Base-by-base conservation (phyloP, 2,888 invertebrate species). In the Pachycephus smyrnensis region DNA sequence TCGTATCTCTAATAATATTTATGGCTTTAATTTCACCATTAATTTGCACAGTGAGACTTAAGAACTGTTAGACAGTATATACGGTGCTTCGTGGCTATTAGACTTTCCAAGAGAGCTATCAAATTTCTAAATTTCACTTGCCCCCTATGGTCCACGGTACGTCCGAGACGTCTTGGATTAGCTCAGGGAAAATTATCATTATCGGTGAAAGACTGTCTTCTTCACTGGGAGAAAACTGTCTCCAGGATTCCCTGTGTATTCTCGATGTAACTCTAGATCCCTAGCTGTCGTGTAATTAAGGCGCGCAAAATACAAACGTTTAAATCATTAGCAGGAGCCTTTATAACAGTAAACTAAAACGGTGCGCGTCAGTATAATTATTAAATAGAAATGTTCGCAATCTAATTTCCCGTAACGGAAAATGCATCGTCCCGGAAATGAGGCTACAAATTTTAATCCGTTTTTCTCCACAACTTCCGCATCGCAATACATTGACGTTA, bases 11-110 rank as follows among this genome's bases (percentile, higher is more conserved):
- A 12, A 11, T 31, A 71, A 71, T 32, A 71, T 71, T 71, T 33
- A 71, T 31, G 12, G 71, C 71, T 71, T 30, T 71, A 71, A 71
- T 71, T 71, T 71, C 71, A 71, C 15, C 71, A 31, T 71, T 71
- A 31, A 71, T 71, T 31, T 30, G 31, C 12, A 9, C 12, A 23
- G 23, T 33, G 12, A 31, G 31, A 12, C 71, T n/a, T 69, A 69
- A 2, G 23, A 9, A 33, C 71, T 55, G 23, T 23, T 55, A 23
- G 55, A 55, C 55, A 9, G 55, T 23, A 9, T 55, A 23, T 9
- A 55, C 55, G 55, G 55, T 55, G 55, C 55, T 55, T 55, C 55
- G 1, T 55, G 55, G 55, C 23, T 23, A 23, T 55, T 23, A 55
- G 55, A 55, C 55, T 55, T 55, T 55, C 55, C 55, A 55, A 55